phyloP scores from a whole-genome alignment of 2,888 invertebrate genomes.

The Sabatieria punctata region DNA sequence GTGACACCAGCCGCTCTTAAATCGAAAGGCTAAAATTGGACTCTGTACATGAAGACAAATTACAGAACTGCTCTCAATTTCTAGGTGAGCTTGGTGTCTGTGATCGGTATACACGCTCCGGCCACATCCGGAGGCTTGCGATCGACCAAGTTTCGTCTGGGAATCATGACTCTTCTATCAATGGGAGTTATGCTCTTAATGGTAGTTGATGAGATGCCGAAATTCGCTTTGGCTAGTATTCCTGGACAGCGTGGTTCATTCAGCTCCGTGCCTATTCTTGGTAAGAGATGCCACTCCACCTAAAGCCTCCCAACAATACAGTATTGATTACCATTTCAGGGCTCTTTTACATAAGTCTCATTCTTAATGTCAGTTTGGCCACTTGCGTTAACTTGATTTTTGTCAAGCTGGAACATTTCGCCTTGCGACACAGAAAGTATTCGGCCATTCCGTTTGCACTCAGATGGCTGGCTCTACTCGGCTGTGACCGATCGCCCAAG shows the following conservation, averaged over 20 bases:
- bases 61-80: too few species aligned
- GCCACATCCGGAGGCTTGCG: conserved; percentile 34
- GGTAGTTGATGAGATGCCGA: conserved; percentile 39
- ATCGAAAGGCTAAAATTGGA: too few species aligned
- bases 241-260: conserved; percentile 33
- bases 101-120: conserved; percentile 40
- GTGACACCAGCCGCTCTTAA: too few species aligned
- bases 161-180: conserved; percentile 38
- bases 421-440: background rate
- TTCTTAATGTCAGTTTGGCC: conserved; percentile 31
- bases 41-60: too few species aligned
- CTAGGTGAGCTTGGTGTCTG: conserved; percentile 38
- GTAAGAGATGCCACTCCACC: conserved; percentile 20
- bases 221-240: conserved; percentile 28
- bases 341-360: conserved; percentile 34
- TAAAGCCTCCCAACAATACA: background rate
- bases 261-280: conserved; percentile 37
- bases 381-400: conserved; percentile 32
- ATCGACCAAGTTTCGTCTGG: conserved; percentile 32
- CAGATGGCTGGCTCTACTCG: background rate
- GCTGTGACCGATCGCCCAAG: too few species aligned
- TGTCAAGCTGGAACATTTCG: conserved; percentile 33
- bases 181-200: conserved; percentile 39
- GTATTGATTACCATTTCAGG: conserved; percentile 20
- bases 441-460: background rate